Base-by-base conservation (phyloP, 1,140 invertebrate genomes). In the Dolichoris vasculosae region DNA sequence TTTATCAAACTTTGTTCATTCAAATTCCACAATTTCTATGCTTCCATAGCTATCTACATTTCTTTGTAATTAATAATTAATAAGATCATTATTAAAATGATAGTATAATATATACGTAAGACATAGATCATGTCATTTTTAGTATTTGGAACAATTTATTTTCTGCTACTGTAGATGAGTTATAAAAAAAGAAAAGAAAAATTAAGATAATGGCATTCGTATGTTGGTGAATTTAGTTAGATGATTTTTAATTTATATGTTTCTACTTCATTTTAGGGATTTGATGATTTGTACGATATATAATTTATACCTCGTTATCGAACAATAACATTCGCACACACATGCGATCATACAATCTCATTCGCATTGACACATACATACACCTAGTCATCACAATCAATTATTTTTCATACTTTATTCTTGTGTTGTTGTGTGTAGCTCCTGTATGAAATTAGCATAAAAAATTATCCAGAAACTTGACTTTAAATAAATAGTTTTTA, bases 131-230 rank as follows among this genome's bases (percentile, higher is more conserved):
- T 86, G 83, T 32, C 82, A 40, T 73, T 32, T 73, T 51, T 73
- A 82, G 86, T 88, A 86, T 73, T 89, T 75, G 64, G 51, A 88
- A 87, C 80, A 86, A 86, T 87, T 67, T 87, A 87, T 86, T 77
- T 73, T 46, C 83, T 80, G 87, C 84, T 59, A 64, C 86, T 85
- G 23, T 55, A 59, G 84, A 87, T 75, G 77, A 85, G 64, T 78
- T 86, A 76, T 79, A 82, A 77, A 76, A 81, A 55, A 48, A 67
- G 9, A 78, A 71, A 40, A 64, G 84, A 20, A 67, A 78, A 86
- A 73, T 67, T 40, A 86, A 82, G 76, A 82, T 82, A 76, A 82
- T 86, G 71, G 79, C 35, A 20, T 63, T 80, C 63, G 30, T 75
- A n/a, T 43, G 35, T 35, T 11, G 1, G 48, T 67, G 48, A 84